Base-by-base conservation (phyloP, 2,113 vertebrate species). In the Psettodes erumei region DNA sequence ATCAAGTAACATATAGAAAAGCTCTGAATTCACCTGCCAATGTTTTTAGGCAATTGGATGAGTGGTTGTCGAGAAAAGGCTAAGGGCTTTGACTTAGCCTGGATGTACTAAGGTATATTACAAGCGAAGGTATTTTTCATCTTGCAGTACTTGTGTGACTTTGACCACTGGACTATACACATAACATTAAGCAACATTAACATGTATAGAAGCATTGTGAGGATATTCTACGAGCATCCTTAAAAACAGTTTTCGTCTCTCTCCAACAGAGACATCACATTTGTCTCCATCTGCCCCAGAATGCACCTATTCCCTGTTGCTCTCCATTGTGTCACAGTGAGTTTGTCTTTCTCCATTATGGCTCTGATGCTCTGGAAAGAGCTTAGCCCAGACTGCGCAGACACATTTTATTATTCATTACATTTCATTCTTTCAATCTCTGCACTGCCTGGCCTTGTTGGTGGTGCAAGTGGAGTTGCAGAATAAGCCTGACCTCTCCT, bases 321-420 rank as follows among this genome's bases (percentile, higher is more conserved):
- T 60, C 47, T 84, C 72, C 73, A 61, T 62, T 13, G 65, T 85
- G 89, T 85, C 87, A 78, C 75, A 84, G 65, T 38, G 53, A 73
- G 84, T 88, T 88, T 78, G 87, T 92, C 84, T 77, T 74, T 88
- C 85, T 86, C 75, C 77, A 81, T 90, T 88, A 90, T 40, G 69
- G 38, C 76, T 68, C 83, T 75, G 73, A 67, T 85, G 79, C 79
- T 65, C 19, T 47, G 68, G 86, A 86, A 64, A 58, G 54, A 72
- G 69, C 63, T 18, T 16, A 60, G 70, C 76, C 61, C 37, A 65
- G 58, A 53, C 67, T 71, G 64, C 15, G 1, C 37, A 64, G 42
- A 77, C 50, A 47, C 61, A 59, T 83, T 87, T 81, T 88, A 82
- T 81, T 85, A 85, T 84, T 84, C 73, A 85, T 89, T 75, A 67